A percentile compares a stretch with the other conserved stretches of the same genome.
phyloP scores from a whole-genome alignment of 2,888 invertebrate species.

The Chirona hameri region DNA sequence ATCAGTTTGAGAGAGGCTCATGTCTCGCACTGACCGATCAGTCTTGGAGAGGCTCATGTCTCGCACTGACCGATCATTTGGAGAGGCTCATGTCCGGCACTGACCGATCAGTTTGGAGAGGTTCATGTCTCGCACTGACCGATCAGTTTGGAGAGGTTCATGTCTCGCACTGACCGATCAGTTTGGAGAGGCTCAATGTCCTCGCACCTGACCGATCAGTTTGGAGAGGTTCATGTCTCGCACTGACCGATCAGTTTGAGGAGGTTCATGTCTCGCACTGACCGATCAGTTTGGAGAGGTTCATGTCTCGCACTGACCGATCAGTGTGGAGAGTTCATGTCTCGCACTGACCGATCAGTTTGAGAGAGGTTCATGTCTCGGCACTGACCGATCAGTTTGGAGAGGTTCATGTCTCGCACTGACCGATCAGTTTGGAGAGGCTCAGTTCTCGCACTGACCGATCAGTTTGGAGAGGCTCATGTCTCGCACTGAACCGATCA shows the following conservation, averaged over 20 bases:
- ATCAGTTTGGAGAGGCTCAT: no score
- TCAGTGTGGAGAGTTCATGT: constrained; percentile 97
- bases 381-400: no score
- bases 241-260: constrained; percentile 75
- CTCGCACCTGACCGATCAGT: no score
- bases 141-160: constrained; percentile 95
- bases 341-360: constrained; percentile 56
- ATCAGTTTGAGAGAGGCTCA: no score
- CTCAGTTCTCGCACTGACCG: no score
- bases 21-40: no score
- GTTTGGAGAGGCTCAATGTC: no score
- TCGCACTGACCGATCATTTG: constrained; percentile 65
- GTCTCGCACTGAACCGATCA: constrained; percentile 58
- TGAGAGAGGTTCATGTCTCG: no score
- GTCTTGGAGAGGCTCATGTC: no score
- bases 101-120: constrained; percentile 80
- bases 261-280: constrained; percentile 55
- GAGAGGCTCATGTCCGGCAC: constrained; percentile 62
- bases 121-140: constrained; percentile 51
- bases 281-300: constrained; percentile 86
- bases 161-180: constrained; percentile 64
- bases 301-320: constrained; percentile 49
- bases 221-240: no score
- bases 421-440: no score
- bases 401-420: no score